Evolutionary conservation across 2,888 invertebrate species (phyloP), one percentile per base, ranked within the genome.

Genomic region (Zhengitettix transpicula): DNA sequence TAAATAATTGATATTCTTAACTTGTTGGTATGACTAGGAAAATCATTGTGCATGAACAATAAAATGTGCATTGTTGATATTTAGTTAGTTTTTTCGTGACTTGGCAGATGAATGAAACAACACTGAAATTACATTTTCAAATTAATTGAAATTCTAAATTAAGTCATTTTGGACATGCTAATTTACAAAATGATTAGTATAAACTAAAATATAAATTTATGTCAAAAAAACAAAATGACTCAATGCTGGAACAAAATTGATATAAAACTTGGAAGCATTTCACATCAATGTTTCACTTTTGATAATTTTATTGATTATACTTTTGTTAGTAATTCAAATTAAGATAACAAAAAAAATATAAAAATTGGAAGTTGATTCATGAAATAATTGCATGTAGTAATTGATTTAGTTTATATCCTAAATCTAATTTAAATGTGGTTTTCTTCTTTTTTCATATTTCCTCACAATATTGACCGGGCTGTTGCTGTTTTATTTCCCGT

Each of bases 381-480:
- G 11, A 60, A 60, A 60, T 58, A 47, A 60, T 57, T 57, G 55
- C 51, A 55, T 58, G 52, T 58, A 58, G 41, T 41, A 58, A 52
- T 57, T 42, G 44, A 47, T 55, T 40, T 55, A 42, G 52, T 55
- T 10, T n/a, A 28, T 28, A 8, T n/a, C 14, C 55, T 55, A 55
- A 9, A 28, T 41, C 55, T 55, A 55, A 55, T 55, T 55, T 55
- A 58, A 57, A 53, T 58, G 16, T 58, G 60, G 52, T 56, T 60
- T 57, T 53, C 55, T 57, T 51, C 28, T 56, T 55, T 55, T 55
- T 55, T n/a, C 40, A 40, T 41, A n/a, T 55, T 40, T 28, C 40
- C 55, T 55, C 40, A 40, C 40, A 55, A 40, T 55, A 52, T 52
- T 52, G 16, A 55, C 55, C 55, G 55, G 59, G 51, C 51, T 15